Base-by-base conservation (phyloP, 2,797 vertebrate species). In the Simalia tracyae region DNA sequence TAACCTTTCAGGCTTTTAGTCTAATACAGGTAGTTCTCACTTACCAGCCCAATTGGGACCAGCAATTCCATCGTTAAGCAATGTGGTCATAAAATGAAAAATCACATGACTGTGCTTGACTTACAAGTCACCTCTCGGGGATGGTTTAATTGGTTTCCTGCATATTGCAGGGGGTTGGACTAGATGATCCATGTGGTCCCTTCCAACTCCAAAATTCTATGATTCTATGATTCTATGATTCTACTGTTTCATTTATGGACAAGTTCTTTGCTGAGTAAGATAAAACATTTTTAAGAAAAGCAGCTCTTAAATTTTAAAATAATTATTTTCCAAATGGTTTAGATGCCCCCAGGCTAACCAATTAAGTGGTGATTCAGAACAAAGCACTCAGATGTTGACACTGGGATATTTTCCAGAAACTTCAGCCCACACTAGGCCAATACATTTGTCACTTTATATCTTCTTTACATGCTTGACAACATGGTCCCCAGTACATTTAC, bases 191-290 rank as follows among this genome's bases (percentile, higher is more conserved):
- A n/a, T n/a, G n/a, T n/a, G n/a, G n/a, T n/a, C n/a, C n/a, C n/a
- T n/a, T n/a, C n/a, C n/a, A n/a, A n/a, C n/a, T n/a, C n/a, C n/a
- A n/a, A n/a, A n/a, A n/a, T n/a, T n/a, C n/a, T n/a, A n/a, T n/a
- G n/a, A n/a, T n/a, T n/a, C n/a, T n/a, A n/a, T n/a, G n/a, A n/a
- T n/a, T n/a, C n/a, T n/a, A n/a, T n/a, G n/a, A n/a, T n/a, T n/a
- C n/a, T n/a, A 92, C 89, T 88, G 72, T 94, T 95, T 96, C 95
- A 95, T 94, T 95, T 94, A 94, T 84, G 88, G 26, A 64, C 87
- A 57, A 57, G 15, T 95, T 94, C 94, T 92, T 91, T 94, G 94
- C 89, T 94, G 91, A 84, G 64, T 94, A 93, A 89, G 92, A 84
- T 86, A 93, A 89, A 36, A 59, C 91, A 93, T 0, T 93, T 90